A percentile compares a stretch with the other conserved stretches of the same genome.
Conservation (phyloP, 2,113 vertebrate species). For the Gallinago undulata region DNA sequence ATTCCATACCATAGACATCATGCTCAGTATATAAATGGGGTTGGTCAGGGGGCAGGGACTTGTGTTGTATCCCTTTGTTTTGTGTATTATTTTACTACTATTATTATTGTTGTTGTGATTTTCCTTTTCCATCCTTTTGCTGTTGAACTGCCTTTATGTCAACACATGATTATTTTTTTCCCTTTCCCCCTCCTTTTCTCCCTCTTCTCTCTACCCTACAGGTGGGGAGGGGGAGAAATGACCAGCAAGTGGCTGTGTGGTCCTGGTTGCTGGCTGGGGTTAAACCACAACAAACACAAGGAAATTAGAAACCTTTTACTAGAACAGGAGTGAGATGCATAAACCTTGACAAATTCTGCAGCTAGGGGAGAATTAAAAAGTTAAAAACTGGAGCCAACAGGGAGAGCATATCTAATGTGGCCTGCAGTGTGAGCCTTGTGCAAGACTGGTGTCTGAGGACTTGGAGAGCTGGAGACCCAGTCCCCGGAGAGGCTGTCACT, state of each 20-base stretch:
- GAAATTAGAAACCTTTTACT: neutral
- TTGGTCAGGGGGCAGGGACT: neutral
- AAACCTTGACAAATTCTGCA: neutral
- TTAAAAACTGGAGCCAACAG: neutral
- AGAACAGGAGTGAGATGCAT: neutral
- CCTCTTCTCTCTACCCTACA: neutral
- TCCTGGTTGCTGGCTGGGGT: neutral
- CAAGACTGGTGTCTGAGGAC: neutral
- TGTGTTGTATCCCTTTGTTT: neutral
- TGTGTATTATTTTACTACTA: neutral
- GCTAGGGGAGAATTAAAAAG: neutral
- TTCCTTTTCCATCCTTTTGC: neutral
- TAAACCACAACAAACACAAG: neutral
- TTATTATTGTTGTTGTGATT: neutral
- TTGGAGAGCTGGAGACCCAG: neutral
- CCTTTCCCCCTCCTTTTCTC: neutral
- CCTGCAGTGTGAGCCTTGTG: neutral
- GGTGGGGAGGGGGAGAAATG: neutral
- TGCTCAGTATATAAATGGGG: neutral
- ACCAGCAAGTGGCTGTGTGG: neutral
- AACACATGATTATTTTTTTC: neutral
- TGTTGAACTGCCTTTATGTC: neutral
- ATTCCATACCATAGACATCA: neutral
- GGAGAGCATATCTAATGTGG: neutral
- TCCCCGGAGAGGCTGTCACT: neutral